phyloP scores from a whole-genome alignment of 2,888 invertebrate genomes.

The Abrostola triplasia region DNA sequence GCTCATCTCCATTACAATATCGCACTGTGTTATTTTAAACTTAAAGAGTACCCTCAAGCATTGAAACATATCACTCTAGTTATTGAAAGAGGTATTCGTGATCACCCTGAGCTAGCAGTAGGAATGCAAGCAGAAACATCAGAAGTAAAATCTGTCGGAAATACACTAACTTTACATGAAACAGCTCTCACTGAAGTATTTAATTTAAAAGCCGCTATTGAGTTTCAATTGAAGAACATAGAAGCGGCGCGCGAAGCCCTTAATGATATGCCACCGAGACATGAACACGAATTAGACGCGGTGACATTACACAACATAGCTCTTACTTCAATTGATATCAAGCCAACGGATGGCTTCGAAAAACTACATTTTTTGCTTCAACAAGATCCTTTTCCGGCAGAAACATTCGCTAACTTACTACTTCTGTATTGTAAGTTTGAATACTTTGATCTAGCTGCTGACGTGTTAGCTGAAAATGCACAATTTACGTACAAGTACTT shows the following conservation, averaged over 20 bases:
- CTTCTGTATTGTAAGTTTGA: constrained; percentile 98
- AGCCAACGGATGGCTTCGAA: constrained; percentile 97
- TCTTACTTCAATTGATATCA: constrained; percentile 94
- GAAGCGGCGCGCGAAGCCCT: constrained; percentile 96
- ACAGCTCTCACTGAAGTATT: constrained; percentile 99
- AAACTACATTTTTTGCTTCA: constrained; percentile 94
- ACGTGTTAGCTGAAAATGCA: constrained; percentile 98
- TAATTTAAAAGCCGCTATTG: constrained; percentile 99
- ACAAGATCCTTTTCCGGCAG: constrained; percentile 98
- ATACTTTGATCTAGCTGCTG: constrained; percentile 99
- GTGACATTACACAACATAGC: constrained; percentile 99
- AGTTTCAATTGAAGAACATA: constrained; percentile 94
- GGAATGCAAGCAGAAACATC: constrained; percentile 98
- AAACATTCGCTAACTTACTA: constrained; percentile 98
- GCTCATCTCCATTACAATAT: constrained; percentile 98
- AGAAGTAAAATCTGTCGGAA: constrained; percentile 98
- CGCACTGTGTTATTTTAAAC: constrained; percentile 97
- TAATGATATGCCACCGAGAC: constrained; percentile 96
- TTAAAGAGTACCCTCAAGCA: constrained; percentile 97
- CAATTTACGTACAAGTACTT: constrained; percentile 98
- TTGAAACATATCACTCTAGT: constrained; percentile 97
- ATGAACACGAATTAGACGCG: constrained; percentile 99
- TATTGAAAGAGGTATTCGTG: constrained; percentile 97
- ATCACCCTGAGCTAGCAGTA: constrained; percentile 98
- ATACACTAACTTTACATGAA: constrained; percentile 97